Base-by-base conservation (phyloP, 2,113 vertebrate genomes). In the Neotragus pygmaeus region DNA sequence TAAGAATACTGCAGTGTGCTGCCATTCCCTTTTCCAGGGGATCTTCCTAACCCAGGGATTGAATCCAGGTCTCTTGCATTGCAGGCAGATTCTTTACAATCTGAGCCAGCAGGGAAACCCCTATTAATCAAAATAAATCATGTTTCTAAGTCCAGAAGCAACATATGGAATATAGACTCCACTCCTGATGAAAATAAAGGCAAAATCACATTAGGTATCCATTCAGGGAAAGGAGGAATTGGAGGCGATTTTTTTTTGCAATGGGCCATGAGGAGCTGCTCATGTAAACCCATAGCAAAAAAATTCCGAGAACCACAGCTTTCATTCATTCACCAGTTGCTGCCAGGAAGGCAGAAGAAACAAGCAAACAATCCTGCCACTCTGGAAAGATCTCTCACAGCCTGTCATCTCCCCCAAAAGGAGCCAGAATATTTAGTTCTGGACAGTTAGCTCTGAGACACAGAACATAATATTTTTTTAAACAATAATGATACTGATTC, bases 401-500 rank as follows among this genome's bases (percentile, higher is more conserved):
- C n/a, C 55, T 96, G 12, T n/a, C 73, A 49, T 77, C 47, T 93
- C 55, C 88, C 94, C 6, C 8, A 15, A 60, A 83, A 90, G 28
- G 36, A 45, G 33, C 43, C 73, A 90, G 66, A 55, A 86, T 92
- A 73, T 80, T 97, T 91, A 73, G 77, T 97, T 92, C 88, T 55
- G 15, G 55, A 90, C 73, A 91, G 57, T 97, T 93, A 93, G 47
- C 53, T 96, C 78, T 86, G 53, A 96, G 58, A 87, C 28, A 90
- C 30, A 93, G 47, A 75, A 0, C 80, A 94, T 57, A 98, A 96
- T 75, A 86, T 70, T 96, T 98, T 95, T 95, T 94, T 49, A 95
- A 98, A 93, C 53, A 97, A 85, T 28, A 97, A 87, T 28, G 11
- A 83, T 88, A 47, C 14, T 97, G 81, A 62, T 15, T 17, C 55